Conservation (phyloP, 2,888 invertebrate genomes). For the Caenorhabditis virilis region DNA sequence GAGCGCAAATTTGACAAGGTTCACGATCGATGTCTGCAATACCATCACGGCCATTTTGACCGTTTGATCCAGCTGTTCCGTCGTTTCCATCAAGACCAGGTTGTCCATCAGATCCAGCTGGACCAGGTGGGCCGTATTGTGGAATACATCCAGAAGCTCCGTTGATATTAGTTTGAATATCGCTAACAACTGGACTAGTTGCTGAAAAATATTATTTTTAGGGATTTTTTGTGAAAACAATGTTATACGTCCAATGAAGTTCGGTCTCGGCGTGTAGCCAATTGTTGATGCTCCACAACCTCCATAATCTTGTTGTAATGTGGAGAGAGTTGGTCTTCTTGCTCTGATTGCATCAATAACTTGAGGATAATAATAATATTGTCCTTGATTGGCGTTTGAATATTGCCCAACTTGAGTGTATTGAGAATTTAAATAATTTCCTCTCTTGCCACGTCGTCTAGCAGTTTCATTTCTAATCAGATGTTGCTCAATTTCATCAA, state of each 20-base stretch:
- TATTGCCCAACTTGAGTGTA: constrained; percentile 3
- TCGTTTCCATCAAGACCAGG: constrained; percentile 28
- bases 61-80: constrained; percentile 27
- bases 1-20: constrained; percentile 37
- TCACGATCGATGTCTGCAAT: constrained; percentile 34
- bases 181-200: constrained; percentile 13
- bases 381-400: constrained; percentile 12
- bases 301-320: constrained; percentile 15
- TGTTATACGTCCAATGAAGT: constrained; percentile 24
- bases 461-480: not conserved
- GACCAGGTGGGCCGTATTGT: constrained; percentile 33
- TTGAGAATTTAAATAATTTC: too few species aligned
- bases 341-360: constrained; percentile 26
- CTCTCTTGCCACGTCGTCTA: constrained; percentile 17
- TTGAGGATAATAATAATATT: constrained; percentile 32
- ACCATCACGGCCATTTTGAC: constrained; percentile 24
- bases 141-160: constrained; percentile 20
- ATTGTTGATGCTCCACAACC: constrained; percentile 14
- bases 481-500: constrained; percentile 14
- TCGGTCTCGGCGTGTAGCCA: constrained; percentile 21
- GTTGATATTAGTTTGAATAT: constrained; percentile 13
- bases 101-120: constrained; percentile 24
- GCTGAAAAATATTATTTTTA: constrained; percentile 4
- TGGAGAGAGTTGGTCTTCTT: constrained; percentile 19
- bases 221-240: not conserved